Evolutionary conservation across 2,888 invertebrate genomes (phyloP).

Genomic region (Phortica okadai): DNA sequence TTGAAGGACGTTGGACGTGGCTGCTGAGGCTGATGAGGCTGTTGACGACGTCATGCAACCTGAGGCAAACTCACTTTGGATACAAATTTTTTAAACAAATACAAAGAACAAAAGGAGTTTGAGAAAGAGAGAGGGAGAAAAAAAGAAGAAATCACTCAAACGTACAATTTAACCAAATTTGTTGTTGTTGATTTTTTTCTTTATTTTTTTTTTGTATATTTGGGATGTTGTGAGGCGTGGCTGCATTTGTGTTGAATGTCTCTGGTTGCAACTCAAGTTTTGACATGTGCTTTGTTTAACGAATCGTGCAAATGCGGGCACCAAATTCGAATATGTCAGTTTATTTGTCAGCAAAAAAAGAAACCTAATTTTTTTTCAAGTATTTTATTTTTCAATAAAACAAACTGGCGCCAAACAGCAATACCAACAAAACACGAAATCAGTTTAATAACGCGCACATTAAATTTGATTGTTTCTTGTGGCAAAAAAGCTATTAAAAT

Average conservation of each 20-base stretch:
- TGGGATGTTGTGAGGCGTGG: background rate
- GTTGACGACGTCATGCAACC: constrained; percentile 34
- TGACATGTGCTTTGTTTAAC: constrained; percentile 77
- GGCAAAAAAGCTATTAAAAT: constrained; percentile 59
- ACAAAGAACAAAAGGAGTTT: constrained; percentile 57
- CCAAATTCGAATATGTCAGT: constrained; percentile 35
- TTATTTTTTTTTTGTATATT: constrained; percentile 29
- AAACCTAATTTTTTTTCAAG: constrained; percentile 31
- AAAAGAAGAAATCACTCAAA: constrained; percentile 38
- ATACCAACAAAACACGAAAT: constrained; percentile 24
- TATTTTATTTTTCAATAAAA: constrained; percentile 66
- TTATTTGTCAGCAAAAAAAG: constrained; percentile 28
- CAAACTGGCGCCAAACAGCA: constrained; percentile 40
- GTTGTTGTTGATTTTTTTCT: constrained; percentile 30
- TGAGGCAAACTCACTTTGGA: constrained; percentile 46
- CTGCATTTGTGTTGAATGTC: constrained; percentile 2
- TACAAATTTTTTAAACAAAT: constrained; percentile 65
- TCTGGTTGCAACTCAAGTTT: constrained; percentile 36
- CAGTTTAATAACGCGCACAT: constrained; percentile 61
- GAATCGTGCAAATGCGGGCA: constrained; percentile 77
- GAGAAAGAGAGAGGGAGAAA: constrained; percentile 11
- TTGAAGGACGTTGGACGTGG: constrained; percentile 39
- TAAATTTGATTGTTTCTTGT: constrained; percentile 65
- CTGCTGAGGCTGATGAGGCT: background rate
- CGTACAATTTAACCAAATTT: constrained; percentile 43